Evolutionary conservation across 2,888 invertebrate genomes (phyloP).

Genomic region (Microctonus brassicae): DNA sequence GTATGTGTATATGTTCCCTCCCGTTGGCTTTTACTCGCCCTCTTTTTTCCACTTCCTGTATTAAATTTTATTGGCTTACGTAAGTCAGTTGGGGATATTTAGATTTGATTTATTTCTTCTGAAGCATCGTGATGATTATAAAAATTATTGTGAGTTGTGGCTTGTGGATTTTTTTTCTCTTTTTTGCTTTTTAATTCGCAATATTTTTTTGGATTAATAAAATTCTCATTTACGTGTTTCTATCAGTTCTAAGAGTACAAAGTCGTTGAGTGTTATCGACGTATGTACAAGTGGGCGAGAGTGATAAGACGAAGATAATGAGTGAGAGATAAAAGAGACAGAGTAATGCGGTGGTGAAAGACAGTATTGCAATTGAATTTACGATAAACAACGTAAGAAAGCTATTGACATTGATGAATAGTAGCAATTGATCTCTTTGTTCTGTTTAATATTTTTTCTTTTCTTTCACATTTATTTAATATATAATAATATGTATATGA

Average conservation of each 20-base stretch:
- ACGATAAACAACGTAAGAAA: constrained; percentile 9
- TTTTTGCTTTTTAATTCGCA: neutral
- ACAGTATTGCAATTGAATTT: constrained; percentile 27
- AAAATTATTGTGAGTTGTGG: constrained; percentile 1
- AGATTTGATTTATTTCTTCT: constrained; percentile 52
- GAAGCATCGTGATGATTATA: neutral
- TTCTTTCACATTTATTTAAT: neutral
- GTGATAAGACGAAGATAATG: neutral
- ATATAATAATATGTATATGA: too few relatives aligned
- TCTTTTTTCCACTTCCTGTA: constrained; percentile 7
- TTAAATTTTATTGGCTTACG: constrained; percentile 48
- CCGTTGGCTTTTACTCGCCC: constrained; percentile 37
- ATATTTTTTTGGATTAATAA: constrained; percentile 1
- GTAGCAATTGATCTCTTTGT: constrained; percentile 25
- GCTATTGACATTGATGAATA: constrained; percentile 20
- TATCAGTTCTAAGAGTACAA: constrained; percentile 25
- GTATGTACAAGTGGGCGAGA: neutral
- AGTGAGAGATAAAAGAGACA: neutral
- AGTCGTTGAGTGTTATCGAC: constrained; percentile 30
- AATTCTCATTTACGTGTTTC: neutral
- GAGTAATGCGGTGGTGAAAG: neutral
- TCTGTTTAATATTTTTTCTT: constrained; percentile 14
- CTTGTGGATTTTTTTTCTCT: neutral
- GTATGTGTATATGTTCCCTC: neutral
- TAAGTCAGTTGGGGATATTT: constrained; percentile 55